These are phyloP conservation scores for Sternotherus odoratus DNA, from an alignment of 2,797 vertebrate species.

Conservation along the genomic window DNA sequence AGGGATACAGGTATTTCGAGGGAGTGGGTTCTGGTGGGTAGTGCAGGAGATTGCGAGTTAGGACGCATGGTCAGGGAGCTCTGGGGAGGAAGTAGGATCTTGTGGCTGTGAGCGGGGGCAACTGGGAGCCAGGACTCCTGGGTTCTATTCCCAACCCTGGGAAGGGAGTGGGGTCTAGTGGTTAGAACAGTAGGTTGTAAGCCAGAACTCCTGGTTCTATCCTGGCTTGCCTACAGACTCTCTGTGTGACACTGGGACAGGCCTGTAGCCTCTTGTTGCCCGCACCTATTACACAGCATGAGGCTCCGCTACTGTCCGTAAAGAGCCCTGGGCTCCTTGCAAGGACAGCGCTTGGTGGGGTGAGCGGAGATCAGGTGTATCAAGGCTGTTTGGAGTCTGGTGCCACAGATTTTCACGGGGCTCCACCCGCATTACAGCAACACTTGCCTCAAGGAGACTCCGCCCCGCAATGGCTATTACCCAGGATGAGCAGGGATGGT, in stretches of 20 bases:
- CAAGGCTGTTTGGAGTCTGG: too few relatives aligned
- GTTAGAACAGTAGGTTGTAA: neutral
- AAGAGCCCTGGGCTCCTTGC: neutral
- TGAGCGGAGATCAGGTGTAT: neutral
- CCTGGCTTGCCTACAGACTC: neutral
- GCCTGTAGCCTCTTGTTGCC: neutral
- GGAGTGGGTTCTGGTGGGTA: neutral
- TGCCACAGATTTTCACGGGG: neutral
- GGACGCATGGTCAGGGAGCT: too few relatives aligned
- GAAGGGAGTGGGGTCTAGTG: neutral
- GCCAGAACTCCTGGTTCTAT: neutral
- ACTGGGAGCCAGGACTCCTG: neutral
- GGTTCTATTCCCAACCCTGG: neutral
- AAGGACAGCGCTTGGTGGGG: neutral
- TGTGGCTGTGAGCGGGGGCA: neutral
- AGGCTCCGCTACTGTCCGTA: neutral
- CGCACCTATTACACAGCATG: too few relatives aligned
- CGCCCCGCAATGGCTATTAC: too few relatives aligned
- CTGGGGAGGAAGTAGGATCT: neutral
- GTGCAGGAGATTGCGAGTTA: too few relatives aligned
- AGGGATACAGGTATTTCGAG: neutral
- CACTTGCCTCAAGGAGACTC: neutral
- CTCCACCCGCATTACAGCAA: neutral
- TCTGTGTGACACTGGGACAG: neutral
- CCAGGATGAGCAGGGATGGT: too few relatives aligned